A percentile compares a stretch with the other conserved stretches of the same genome.
These are phyloP conservation scores for Melinopterus prodromus DNA, from an alignment of 2,888 invertebrate genomes.

Conservation along the genomic window DNA sequence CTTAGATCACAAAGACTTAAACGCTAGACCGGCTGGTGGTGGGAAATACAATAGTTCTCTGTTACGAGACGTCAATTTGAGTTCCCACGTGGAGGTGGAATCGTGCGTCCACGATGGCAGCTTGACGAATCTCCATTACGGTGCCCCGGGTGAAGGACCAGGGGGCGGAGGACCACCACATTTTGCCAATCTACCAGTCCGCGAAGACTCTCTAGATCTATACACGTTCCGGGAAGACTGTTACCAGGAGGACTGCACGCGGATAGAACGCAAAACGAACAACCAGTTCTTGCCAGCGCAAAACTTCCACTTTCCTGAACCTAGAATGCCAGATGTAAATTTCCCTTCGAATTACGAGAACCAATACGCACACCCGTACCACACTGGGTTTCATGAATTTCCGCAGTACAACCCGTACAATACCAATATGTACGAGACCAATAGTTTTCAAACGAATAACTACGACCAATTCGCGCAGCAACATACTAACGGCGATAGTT, in stretches of 20 bases:
- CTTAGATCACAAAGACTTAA: conserved; percentile 45
- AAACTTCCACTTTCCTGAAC: conserved; percentile 57
- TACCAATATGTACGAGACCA: conserved; percentile 57
- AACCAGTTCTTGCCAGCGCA: conserved; percentile 52
- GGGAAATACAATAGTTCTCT: conserved; percentile 58
- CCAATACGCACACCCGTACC: conserved; percentile 56
- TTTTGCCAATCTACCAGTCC: conserved; percentile 59
- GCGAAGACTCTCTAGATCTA: conserved; percentile 68
- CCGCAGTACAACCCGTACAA: conserved; percentile 62
- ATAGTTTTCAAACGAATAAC: conserved; percentile 57
- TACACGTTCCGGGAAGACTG: conserved; percentile 70
- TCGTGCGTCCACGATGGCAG: conserved; percentile 72
- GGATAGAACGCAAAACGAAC: conserved; percentile 37
- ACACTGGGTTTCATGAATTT: conserved; percentile 56
- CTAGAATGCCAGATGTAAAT: conserved; percentile 54
- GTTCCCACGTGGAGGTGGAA: conserved; percentile 68
- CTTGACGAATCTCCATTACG: conserved; percentile 75
- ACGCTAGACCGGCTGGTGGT: conserved; percentile 39
- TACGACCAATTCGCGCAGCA: conserved; percentile 65
- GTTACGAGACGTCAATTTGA: conserved; percentile 64
- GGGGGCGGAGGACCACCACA: conserved; percentile 49
- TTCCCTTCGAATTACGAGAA: conserved; percentile 50
- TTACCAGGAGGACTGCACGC: conserved; percentile 59
- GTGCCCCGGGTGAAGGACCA: conserved; percentile 62
- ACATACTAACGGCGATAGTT: conserved; percentile 53